phyloP scores from a whole-genome alignment of 2,113 vertebrate species.

The Pluvianellus socialis region DNA sequence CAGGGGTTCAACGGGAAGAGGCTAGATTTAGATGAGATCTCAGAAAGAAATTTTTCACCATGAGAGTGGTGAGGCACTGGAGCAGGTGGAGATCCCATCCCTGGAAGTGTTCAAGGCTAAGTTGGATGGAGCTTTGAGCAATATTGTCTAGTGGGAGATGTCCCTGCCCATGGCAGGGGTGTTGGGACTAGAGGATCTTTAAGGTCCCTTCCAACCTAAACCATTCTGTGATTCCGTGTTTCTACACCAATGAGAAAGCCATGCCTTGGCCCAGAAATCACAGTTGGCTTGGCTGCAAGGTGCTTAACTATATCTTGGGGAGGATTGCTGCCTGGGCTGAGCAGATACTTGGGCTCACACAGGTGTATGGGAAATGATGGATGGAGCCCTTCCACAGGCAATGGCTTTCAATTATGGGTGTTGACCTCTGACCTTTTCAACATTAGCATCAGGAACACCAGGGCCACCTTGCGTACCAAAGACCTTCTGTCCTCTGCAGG shows the following conservation, averaged over 20 bases:
- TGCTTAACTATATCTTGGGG: background rate
- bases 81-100: too few relatives aligned
- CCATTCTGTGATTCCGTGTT: background rate
- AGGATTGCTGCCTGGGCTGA: background rate
- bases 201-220: too few relatives aligned
- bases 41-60: too few relatives aligned
- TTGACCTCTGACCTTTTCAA: background rate
- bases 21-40: too few relatives aligned
- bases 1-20: background rate
- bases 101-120: too few relatives aligned
- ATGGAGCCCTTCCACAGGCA: background rate
- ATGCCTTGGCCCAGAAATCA: background rate
- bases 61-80: too few relatives aligned
- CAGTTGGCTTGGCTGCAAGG: background rate
- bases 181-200: too few relatives aligned
- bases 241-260: constrained; percentile 32
- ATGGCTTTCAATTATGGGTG: background rate
- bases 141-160: too few relatives aligned
- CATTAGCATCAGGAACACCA: background rate
- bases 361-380: background rate
- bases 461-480: background rate
- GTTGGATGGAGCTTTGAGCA: too few relatives aligned
- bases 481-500: background rate
- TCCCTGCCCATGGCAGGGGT: too few relatives aligned
- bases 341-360: background rate